phyloP scores from a whole-genome alignment of 1,140 invertebrate species.

The Lasioglossum albipes region DNA sequence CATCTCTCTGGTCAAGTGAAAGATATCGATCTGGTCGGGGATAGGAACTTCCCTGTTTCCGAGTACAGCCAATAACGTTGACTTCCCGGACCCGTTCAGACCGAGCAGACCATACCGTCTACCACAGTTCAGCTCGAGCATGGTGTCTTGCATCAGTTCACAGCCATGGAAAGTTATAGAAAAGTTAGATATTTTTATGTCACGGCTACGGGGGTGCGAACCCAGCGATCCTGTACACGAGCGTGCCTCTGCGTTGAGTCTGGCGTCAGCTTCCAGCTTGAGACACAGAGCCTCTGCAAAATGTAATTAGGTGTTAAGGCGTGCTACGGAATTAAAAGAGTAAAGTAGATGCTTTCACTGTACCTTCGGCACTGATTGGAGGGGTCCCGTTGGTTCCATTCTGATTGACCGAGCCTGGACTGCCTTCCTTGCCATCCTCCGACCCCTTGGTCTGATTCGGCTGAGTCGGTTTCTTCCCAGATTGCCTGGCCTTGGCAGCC shows the following conservation, averaged over 20 bases:
- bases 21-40: conserved; percentile 98
- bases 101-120: conserved; percentile 98
- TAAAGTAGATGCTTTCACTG: background rate
- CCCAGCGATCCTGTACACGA: conserved; percentile 96
- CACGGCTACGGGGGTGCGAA: conserved; percentile 96
- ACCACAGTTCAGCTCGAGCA: conserved; percentile 97
- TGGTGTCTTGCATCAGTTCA: conserved; percentile 97
- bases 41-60: conserved; percentile 97
- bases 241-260: conserved; percentile 94
- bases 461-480: conserved; percentile 82
- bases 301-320: conserved; percentile 36
- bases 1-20: conserved; percentile 97
- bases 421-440: conserved; percentile 82
- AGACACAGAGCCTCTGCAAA: conserved; percentile 89
- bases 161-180: conserved; percentile 99
- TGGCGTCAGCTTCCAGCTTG: conserved; percentile 93
- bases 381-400: conserved; percentile 77
- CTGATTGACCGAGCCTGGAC: conserved; percentile 69
- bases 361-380: conserved; percentile 79
- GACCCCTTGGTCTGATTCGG: conserved; percentile 73
- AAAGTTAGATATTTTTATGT: conserved; percentile 98
- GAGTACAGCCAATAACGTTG: conserved; percentile 93
- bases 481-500: conserved; percentile 89
- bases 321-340: background rate
- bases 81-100: conserved; percentile 96